phyloP scores from a whole-genome alignment of 2,888 invertebrate genomes.

The Ophion costatus region DNA sequence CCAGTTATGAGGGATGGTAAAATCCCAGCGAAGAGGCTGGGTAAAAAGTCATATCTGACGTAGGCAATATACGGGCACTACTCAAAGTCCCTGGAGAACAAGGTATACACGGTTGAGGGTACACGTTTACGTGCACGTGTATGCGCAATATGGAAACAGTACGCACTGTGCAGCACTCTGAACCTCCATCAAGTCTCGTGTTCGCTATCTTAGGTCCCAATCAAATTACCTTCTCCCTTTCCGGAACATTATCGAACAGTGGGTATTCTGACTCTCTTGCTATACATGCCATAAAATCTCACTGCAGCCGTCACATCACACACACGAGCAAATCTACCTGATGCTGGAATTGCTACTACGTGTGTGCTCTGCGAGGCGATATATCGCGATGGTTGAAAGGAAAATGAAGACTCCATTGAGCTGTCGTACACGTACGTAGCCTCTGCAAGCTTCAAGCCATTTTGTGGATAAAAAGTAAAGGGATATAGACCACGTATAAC shows the following conservation, averaged over 20 bases:
- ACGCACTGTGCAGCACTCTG: constrained; percentile 70
- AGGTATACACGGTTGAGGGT: constrained; percentile 8
- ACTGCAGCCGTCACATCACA: constrained; percentile 36
- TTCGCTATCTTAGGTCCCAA: constrained; percentile 79
- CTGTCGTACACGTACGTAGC: background rate
- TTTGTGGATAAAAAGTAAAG: background rate
- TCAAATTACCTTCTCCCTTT: constrained; percentile 82
- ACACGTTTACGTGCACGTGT: constrained; percentile 1
- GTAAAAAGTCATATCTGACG: constrained; percentile 24
- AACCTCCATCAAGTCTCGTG: constrained; percentile 79
- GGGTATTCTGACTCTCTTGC: constrained; percentile 10
- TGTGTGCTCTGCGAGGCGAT: background rate
- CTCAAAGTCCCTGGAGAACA: constrained; percentile 32
- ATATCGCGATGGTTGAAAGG: constrained; percentile 1
- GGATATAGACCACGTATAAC: background rate
- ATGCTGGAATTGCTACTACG: constrained; percentile 28
- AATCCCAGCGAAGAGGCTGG: background rate
- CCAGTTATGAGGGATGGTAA: background rate
- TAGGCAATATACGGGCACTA: background rate
- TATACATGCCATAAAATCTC: constrained; percentile 21
- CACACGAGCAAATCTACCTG: constrained; percentile 17
- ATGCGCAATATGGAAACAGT: constrained; percentile 11
- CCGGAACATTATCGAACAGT: constrained; percentile 79
- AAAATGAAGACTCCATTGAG: constrained; percentile 29
- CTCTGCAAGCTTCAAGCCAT: background rate